Conservation (phyloP, 23 tunicate genomes). For the Ciona savignyi region DNA sequence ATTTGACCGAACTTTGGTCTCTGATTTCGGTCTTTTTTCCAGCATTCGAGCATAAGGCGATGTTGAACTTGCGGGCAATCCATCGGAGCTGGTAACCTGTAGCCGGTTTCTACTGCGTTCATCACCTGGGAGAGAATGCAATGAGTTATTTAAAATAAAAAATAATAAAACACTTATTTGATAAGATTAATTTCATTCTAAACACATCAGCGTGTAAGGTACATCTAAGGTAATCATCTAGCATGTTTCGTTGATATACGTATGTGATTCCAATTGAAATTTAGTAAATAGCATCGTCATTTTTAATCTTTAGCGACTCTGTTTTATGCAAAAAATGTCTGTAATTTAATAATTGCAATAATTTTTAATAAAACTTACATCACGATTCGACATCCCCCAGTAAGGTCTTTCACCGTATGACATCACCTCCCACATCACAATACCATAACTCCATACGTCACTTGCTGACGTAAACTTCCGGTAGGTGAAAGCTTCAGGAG, state of each 20-base stretch:
- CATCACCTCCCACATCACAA: conserved; percentile 99
- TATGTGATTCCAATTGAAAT: too few relatives aligned
- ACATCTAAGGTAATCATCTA: too few relatives aligned
- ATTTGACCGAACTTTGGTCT: conserved; percentile 89
- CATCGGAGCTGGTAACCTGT: conserved; percentile 92
- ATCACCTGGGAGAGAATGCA: conserved; percentile 78
- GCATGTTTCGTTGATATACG: too few relatives aligned
- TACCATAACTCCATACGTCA: conserved; percentile 99
- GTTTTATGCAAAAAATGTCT: too few relatives aligned
- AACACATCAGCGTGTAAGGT: too few relatives aligned
- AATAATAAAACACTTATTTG: too few relatives aligned
- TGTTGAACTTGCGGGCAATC: conserved; percentile 95
- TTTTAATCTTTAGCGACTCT: too few relatives aligned
- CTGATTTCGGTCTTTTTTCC: conserved; percentile 94
- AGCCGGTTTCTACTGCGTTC: conserved; percentile 83
- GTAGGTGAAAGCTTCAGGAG: conserved; percentile 95
- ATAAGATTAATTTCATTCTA: too few relatives aligned
- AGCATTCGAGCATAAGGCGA: conserved; percentile 91
- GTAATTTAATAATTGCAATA: too few relatives aligned
- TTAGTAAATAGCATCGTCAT: too few relatives aligned
- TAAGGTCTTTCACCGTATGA: conserved; percentile 98
- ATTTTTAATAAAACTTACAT: too few relatives aligned
- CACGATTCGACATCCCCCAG: conserved; percentile 99
- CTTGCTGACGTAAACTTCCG: conserved; percentile 92
- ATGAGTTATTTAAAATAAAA: too few relatives aligned